A percentile compares a stretch with the other conserved stretches of the same genome.
Conservation (phyloP, 2,797 vertebrate species). For the Monodelphis domestica region DNA sequence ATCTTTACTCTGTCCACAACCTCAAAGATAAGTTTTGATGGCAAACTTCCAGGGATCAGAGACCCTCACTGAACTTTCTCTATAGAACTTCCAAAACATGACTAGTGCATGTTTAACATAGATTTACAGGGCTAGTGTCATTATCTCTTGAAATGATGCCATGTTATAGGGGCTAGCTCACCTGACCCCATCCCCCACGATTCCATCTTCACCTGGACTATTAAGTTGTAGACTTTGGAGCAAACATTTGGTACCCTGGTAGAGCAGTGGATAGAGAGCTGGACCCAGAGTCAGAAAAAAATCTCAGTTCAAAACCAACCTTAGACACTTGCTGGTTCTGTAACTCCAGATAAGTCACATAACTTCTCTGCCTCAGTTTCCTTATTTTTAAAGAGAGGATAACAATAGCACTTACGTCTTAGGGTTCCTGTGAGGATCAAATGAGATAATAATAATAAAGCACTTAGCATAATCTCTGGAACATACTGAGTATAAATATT, state of each 20-base stretch:
- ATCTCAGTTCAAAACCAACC: too few relatives aligned
- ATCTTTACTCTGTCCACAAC: slow-evolving; percentile 1
- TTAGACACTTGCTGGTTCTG: too few relatives aligned
- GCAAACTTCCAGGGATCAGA: background rate
- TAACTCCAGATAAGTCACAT: too few relatives aligned
- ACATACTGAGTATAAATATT: too few relatives aligned
- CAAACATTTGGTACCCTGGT: background rate
- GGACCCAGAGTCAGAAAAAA: too few relatives aligned
- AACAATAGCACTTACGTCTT: too few relatives aligned
- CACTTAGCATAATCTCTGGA: too few relatives aligned
- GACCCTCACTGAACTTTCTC: background rate
- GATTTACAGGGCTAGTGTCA: background rate
- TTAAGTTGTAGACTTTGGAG: background rate
- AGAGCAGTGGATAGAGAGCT: background rate
- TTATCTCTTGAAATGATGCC: background rate
- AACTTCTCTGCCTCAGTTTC: too few relatives aligned
- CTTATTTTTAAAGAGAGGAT: too few relatives aligned
- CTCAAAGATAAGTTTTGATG: background rate
- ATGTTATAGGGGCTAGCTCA: background rate
- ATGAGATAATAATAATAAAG: too few relatives aligned
- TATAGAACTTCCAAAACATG: background rate
- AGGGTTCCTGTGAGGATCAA: too few relatives aligned
- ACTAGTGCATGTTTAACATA: background rate
- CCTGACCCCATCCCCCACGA: background rate
- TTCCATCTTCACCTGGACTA: background rate